phyloP scores from a whole-genome alignment of 2,113 vertebrate genomes.

The Choloepus hoffmanni region DNA sequence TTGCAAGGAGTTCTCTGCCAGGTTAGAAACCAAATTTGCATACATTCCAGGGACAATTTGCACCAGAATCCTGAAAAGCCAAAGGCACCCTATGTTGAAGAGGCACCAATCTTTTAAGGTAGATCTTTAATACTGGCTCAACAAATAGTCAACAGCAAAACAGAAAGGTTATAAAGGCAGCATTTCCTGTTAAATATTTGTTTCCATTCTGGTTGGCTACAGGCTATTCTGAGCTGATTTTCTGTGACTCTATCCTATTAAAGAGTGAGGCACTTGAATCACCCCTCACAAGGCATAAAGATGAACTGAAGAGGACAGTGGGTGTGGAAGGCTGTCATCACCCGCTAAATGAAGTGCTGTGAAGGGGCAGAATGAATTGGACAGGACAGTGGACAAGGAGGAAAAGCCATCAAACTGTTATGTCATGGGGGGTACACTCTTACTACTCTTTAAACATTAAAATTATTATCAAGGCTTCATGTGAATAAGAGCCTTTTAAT shows the following conservation, averaged over 20 bases:
- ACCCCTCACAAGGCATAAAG: neutral
- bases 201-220: neutral
- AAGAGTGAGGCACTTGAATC: neutral
- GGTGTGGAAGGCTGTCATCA: neutral
- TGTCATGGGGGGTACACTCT: neutral
- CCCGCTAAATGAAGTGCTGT: neutral
- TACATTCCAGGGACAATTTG: slow-evolving; percentile 80
- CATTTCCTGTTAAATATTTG: neutral
- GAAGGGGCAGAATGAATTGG: neutral
- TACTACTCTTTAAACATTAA: slow-evolving; percentile 6
- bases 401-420: neutral
- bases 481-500: neutral
- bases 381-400: neutral
- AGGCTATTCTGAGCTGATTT: neutral
- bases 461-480: neutral
- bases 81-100: slow-evolving; percentile 57
- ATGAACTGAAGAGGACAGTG: neutral
- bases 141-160: neutral
- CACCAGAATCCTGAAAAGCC: slow-evolving; percentile 59
- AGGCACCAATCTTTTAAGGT: slow-evolving; percentile 66
- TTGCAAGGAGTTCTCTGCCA: slow-evolving; percentile 80
- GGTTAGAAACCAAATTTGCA: slow-evolving; percentile 81
- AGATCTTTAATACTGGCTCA: slow-evolving; percentile 19
- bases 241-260: neutral
- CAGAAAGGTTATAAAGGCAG: neutral